phyloP scores from a whole-genome alignment of 1,140 invertebrate species.

The Mizuhopecten yessoensis region DNA sequence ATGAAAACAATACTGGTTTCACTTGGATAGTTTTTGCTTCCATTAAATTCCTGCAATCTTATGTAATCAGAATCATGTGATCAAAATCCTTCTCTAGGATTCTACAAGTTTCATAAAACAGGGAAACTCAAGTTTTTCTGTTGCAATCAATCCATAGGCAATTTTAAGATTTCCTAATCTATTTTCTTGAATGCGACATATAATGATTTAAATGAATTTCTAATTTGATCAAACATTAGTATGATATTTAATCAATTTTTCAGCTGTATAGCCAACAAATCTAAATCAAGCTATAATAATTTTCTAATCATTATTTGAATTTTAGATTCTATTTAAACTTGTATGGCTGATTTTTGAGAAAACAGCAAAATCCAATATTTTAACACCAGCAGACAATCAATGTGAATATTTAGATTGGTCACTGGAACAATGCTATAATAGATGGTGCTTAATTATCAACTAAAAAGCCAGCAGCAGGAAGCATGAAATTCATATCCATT shows the following conservation, averaged over 20 bases:
- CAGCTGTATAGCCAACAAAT: background rate
- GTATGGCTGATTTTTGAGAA: background rate
- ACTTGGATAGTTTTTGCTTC: background rate
- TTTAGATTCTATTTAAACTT: background rate
- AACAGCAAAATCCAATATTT: background rate
- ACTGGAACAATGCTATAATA: background rate
- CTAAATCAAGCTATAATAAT: background rate
- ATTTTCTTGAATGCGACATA: background rate
- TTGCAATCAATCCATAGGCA: background rate
- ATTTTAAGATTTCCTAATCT: background rate
- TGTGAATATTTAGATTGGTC: background rate
- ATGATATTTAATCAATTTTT: background rate
- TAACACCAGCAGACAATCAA: background rate
- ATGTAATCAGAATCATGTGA: conserved; percentile 1
- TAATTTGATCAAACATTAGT: background rate
- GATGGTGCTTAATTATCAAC: too few relatives aligned
- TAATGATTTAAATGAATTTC: background rate
- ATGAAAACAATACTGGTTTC: conserved; percentile 23
- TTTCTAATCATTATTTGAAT: background rate
- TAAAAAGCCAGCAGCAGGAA: background rate
- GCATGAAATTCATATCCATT: background rate
- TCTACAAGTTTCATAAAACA: background rate
- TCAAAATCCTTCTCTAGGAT: background rate
- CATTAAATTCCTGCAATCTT: conserved; percentile 39
- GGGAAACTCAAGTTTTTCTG: background rate